Evolutionary conservation across 2,797 vertebrate genomes (phyloP), one percentile per base, ranked within the genome.

Genomic region (Gymnothorax reevesii): DNA sequence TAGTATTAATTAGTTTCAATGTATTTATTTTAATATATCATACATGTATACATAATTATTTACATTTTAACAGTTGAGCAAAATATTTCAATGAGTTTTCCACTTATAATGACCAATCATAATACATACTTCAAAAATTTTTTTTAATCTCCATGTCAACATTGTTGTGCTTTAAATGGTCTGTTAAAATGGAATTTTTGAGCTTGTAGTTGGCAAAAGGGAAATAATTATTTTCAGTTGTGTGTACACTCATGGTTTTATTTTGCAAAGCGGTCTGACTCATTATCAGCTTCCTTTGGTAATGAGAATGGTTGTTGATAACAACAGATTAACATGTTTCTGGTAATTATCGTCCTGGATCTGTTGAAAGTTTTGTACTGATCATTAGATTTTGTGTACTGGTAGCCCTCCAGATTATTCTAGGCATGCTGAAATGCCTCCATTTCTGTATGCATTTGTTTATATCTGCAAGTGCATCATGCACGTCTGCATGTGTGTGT

Each of bases 311-410:
- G 91, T 85, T 91, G 91, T 90, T 92, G 89, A 89, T 90, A 88
- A 90, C 86, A 90, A 87, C 88, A 90, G 88, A 89, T 91, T 86
- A 92, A 87, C 86, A 89, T 92, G 85, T 92, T 84, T 88, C 86
- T 89, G 88, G 89, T 87, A 89, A 94, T 93, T 94, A 92, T 90
- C 82, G 90, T 87, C 85, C 86, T 90, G 92, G 92, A 93, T 94
- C 93, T 93, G 91, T 92, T 93, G 88, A 89, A 89, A 90, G 64
- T 89, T 92, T 92, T 92, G 90, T 88, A 91, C 90, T 94, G 92
- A 93, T 94, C 92, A 89, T 92, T 90, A 91, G 92, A 86, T 91
- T 89, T 88, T 88, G 82, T 60, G 84, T 57, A 55, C 90, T 93
- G 93, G 92, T 92, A 27, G 12, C 82, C 90, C 90, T 88, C 91